These are phyloP conservation scores for Spicauda simplicius DNA, from an alignment of 2,888 invertebrate species.

Conservation along the genomic window DNA sequence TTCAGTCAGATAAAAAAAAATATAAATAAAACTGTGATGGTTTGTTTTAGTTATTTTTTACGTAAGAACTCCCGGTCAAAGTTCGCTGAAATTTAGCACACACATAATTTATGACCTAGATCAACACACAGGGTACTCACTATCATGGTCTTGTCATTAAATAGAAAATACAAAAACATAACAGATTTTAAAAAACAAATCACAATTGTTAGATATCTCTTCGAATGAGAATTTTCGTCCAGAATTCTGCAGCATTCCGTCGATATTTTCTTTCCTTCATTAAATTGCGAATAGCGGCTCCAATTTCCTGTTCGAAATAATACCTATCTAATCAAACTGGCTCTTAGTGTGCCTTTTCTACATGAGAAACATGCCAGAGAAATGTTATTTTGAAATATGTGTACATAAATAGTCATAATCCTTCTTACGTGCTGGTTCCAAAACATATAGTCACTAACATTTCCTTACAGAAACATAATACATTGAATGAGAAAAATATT, in stretches of 20 bases:
- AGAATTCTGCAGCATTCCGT: neutral
- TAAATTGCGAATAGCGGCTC: neutral
- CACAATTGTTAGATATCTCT: too few relatives aligned
- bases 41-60: too few relatives aligned
- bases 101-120: too few relatives aligned
- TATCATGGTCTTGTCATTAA: too few relatives aligned
- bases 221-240: too few relatives aligned
- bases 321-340: neutral
- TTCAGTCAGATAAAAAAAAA: too few relatives aligned
- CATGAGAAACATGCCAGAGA: neutral
- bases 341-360: neutral
- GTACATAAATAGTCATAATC: constrained; percentile 1
- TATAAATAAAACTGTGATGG: too few relatives aligned
- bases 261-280: neutral
- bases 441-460: constrained; percentile 17
- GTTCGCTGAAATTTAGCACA: too few relatives aligned
- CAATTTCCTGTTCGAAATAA: neutral
- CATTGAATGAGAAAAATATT: constrained; percentile 7
- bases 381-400: neutral
- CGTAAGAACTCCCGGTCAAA: too few relatives aligned
- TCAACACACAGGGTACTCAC: too few relatives aligned
- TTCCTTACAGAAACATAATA: constrained; percentile 7
- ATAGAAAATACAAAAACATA: too few relatives aligned
- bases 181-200: too few relatives aligned
- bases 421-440: constrained; percentile 6